These are phyloP conservation scores for Polymixis lichenea DNA, from an alignment of 2,888 invertebrate species.

Conservation along the genomic window DNA sequence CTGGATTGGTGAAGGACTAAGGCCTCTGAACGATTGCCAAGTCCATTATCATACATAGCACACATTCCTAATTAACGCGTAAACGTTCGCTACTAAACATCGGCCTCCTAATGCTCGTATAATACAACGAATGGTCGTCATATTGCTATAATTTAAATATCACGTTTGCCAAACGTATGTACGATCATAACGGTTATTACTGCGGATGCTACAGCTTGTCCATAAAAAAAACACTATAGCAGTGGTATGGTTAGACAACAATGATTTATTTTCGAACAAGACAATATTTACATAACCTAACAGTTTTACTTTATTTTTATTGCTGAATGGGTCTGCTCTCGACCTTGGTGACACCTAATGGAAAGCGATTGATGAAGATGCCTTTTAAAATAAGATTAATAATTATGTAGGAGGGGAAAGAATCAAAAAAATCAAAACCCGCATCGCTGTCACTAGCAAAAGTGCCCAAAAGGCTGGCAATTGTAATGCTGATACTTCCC, in stretches of 20 bases:
- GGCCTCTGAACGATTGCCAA: background rate
- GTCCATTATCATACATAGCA: slow-evolving; percentile 23
- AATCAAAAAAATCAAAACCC: background rate
- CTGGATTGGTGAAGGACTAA: too few relatives aligned
- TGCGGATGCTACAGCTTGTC: background rate
- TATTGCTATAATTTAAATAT: slow-evolving; percentile 17
- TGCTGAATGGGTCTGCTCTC: too few relatives aligned
- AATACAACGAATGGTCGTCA: background rate
- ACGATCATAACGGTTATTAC: slow-evolving; percentile 3
- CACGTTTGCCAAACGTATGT: slow-evolving; percentile 17
- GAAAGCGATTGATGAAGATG: too few relatives aligned
- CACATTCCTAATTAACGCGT: slow-evolving; percentile 10
- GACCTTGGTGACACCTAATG: too few relatives aligned
- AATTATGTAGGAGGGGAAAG: background rate
- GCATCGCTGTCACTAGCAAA: background rate
- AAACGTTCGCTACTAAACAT: slow-evolving; percentile 5
- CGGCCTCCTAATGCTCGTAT: slow-evolving; percentile 2
- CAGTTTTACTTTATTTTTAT: too few relatives aligned
- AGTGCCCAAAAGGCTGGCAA: background rate
- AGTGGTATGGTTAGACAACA: background rate
- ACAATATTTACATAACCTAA: too few relatives aligned
- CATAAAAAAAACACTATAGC: background rate
- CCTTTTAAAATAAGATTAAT: background rate
- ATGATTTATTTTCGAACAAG: background rate
- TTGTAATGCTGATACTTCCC: too few relatives aligned